These are phyloP conservation scores for Stegophylla sp. DNA, from an alignment of 2,888 invertebrate genomes.

Conservation along the genomic window DNA sequence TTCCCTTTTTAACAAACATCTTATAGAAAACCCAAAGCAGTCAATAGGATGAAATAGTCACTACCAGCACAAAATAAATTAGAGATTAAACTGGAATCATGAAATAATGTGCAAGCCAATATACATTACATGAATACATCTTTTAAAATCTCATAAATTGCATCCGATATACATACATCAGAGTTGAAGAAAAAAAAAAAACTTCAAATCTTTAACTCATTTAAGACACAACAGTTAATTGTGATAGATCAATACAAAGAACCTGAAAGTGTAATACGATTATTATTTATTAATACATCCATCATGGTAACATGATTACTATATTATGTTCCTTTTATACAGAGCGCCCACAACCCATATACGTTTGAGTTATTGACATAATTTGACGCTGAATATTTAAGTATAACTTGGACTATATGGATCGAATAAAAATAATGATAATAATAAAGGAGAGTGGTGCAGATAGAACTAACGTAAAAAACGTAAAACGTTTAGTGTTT, in stretches of 20 bases:
- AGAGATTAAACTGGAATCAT: not conserved
- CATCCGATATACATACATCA: constrained; percentile 5
- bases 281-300: not conserved
- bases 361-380: not conserved
- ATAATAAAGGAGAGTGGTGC: constrained; percentile 7
- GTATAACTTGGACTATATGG: not conserved
- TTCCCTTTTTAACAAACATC: not conserved
- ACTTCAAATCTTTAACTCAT: not conserved
- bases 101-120: not conserved
- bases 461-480: not conserved
- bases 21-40: constrained; percentile 15
- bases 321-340: not conserved
- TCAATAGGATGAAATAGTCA: not conserved
- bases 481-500: constrained; percentile 7
- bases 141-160: not conserved
- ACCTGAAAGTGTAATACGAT: not conserved
- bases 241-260: not conserved
- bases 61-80: not conserved
- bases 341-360: not conserved
- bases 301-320: not conserved
- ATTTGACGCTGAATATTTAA: not conserved
- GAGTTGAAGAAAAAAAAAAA: not conserved
- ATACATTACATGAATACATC: not conserved
- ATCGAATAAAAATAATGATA: not conserved
- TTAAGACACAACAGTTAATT: not conserved